Conservation (phyloP, 1,140 invertebrate species). For the Wiebesia pumilae region DNA sequence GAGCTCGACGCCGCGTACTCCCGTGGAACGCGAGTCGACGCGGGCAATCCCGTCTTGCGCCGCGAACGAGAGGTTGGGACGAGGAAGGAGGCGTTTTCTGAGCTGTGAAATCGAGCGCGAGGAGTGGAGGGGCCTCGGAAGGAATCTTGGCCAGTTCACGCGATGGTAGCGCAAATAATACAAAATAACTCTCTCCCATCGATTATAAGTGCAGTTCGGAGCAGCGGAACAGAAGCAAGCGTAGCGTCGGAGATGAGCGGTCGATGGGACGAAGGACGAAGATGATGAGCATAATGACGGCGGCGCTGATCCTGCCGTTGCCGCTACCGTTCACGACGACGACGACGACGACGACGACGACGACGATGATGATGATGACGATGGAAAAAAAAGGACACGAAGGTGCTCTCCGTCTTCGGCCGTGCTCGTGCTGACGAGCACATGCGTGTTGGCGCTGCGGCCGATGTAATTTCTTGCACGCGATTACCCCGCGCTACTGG, state of each 20-base stretch:
- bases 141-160: not conserved
- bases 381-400: not conserved
- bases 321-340: not conserved
- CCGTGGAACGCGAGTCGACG: not conserved
- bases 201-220: not conserved
- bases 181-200: not conserved
- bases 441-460: constrained; percentile 49
- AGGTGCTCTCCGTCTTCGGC: not conserved
- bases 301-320: not conserved
- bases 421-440: too few species aligned
- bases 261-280: not conserved
- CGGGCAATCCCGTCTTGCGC: too few species aligned
- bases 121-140: not conserved
- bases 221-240: not conserved
- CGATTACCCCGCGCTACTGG: constrained; percentile 71
- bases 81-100: too few species aligned
- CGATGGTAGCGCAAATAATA: not conserved
- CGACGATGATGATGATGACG: not conserved
- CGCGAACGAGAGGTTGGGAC: too few species aligned
- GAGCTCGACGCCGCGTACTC: too few species aligned
- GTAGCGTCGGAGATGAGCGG: too few species aligned
- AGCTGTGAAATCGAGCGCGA: not conserved
- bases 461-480: constrained; percentile 73
- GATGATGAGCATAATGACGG: constrained; percentile 13
- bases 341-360: not conserved